A percentile compares a stretch with the other conserved stretches of the same genome.
Evolutionary conservation across 1,140 invertebrate species (phyloP).

Genomic region (Myzus persicae): DNA sequence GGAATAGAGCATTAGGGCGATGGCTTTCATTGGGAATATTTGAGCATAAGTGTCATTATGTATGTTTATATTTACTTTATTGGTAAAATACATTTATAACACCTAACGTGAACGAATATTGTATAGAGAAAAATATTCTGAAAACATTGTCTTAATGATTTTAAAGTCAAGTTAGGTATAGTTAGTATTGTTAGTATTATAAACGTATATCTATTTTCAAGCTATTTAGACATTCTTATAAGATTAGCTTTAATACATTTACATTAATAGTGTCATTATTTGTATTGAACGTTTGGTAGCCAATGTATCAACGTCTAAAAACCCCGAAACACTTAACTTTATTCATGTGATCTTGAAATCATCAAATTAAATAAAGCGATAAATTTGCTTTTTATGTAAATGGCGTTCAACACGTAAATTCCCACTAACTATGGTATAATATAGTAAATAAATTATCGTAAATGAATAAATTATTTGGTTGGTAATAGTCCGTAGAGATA

Average conservation of each 20-base stretch:
- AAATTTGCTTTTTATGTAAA: slow-evolving; percentile 48
- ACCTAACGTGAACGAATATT: neutral
- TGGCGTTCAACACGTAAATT: neutral
- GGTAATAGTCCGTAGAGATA: neutral
- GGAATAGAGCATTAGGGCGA: neutral
- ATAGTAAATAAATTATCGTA: neutral
- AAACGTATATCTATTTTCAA: neutral
- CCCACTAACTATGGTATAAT: neutral
- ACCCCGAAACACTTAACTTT: neutral
- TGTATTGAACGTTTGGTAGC: neutral
- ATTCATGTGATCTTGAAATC: neutral
- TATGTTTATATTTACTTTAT: neutral
- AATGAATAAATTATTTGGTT: neutral
- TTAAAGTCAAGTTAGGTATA: neutral
- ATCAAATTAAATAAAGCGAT: neutral
- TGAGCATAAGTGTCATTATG: neutral
- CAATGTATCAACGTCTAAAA: neutral
- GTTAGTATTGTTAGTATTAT: no score
- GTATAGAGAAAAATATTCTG: neutral
- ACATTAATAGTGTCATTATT: neutral
- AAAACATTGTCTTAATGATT: neutral
- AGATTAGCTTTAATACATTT: neutral
- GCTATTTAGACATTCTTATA: neutral
- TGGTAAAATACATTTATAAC: neutral
- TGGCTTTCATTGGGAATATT: neutral